Percentiles rank a stretch among this genome's conserved stretches.
Evolutionary conservation across 2,113 vertebrate genomes (phyloP).

Genomic region (Takifugu flavidus): DNA sequence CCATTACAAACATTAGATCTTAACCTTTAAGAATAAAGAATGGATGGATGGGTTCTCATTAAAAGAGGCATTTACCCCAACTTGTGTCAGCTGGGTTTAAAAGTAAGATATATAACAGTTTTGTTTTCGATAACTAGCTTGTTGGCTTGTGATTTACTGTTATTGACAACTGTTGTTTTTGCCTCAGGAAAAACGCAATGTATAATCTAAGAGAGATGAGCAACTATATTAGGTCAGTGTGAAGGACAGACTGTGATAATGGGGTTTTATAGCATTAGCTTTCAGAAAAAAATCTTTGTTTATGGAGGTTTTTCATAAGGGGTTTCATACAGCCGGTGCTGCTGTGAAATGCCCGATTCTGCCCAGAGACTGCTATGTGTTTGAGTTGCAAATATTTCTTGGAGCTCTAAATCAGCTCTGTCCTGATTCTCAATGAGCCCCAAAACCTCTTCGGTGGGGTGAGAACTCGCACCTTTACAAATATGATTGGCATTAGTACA

Average conservation of each 20-base stretch:
- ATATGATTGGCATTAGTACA: neutral
- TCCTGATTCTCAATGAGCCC: conserved; percentile 30
- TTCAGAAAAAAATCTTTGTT: conserved; percentile 11
- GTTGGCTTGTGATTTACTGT: conserved; percentile 8
- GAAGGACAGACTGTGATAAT: neutral
- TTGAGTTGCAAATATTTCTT: conserved; percentile 31
- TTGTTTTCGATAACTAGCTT: conserved; percentile 5
- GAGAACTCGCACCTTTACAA: conserved; percentile 2
- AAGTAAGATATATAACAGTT: neutral
- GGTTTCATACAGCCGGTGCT: conserved; percentile 15
- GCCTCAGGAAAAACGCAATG: conserved; percentile 10
- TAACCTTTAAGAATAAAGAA: conserved; percentile 14
- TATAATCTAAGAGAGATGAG: conserved; percentile 8
- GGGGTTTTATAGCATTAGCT: conserved; percentile 15
- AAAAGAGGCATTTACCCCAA: neutral
- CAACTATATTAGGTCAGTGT: conserved; percentile 4
- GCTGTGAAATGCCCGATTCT: conserved; percentile 14
- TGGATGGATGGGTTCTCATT: neutral
- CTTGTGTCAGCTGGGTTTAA: neutral
- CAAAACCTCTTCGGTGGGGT: conserved; percentile 17
- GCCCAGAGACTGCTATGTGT: conserved; percentile 31
- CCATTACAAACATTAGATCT: conserved; percentile 31
- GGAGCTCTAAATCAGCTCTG: conserved; percentile 13
- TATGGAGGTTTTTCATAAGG: conserved; percentile 17
- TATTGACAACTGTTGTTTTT: conserved; percentile 5